These are phyloP conservation scores for Micromussa lordhowensis DNA, from an alignment of 92 coral and sea anemone species.

Conservation along the genomic window DNA sequence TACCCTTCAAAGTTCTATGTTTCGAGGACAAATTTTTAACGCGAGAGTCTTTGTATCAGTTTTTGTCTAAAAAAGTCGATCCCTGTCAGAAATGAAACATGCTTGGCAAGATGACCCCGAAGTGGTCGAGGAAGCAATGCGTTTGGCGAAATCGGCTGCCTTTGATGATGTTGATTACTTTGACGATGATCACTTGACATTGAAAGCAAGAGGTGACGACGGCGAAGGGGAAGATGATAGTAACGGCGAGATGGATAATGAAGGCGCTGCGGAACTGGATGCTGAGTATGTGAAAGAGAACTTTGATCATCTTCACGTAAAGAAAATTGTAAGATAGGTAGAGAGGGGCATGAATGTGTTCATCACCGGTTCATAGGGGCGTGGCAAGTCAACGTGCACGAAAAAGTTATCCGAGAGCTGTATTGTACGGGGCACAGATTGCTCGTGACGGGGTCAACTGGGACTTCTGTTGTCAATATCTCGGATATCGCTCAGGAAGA, in stretches of 20 bases:
- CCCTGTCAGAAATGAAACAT: not conserved
- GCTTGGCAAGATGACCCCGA: not conserved
- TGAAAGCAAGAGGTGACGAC: not conserved
- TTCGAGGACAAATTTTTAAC: not conserved
- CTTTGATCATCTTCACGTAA: slow-evolving; percentile 8
- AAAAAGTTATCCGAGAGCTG: not conserved
- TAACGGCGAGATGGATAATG: too few relatives aligned
- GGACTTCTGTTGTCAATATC: not conserved
- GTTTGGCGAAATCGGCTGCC: not conserved
- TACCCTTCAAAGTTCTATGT: not conserved
- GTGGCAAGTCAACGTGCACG: slow-evolving; percentile 21
- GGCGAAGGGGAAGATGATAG: not conserved
- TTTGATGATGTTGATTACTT: not conserved
- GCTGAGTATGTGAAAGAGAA: not conserved
- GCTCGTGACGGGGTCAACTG: slow-evolving; percentile 10
- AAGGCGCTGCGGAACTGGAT: not conserved
- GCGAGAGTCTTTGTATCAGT: not conserved
- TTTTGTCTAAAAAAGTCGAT: not conserved
- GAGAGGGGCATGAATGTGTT: not conserved
- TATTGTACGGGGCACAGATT: not conserved
- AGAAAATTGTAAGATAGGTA: slow-evolving; percentile 7
- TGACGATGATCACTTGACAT: not conserved
- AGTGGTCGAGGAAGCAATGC: not conserved
- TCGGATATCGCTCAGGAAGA: not conserved
- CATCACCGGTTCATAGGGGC: slow-evolving; percentile 9